Evolutionary conservation across 1,140 invertebrate species (phyloP), one percentile per base, ranked within the genome.

Genomic region (Rhopalosiphum maidis): DNA sequence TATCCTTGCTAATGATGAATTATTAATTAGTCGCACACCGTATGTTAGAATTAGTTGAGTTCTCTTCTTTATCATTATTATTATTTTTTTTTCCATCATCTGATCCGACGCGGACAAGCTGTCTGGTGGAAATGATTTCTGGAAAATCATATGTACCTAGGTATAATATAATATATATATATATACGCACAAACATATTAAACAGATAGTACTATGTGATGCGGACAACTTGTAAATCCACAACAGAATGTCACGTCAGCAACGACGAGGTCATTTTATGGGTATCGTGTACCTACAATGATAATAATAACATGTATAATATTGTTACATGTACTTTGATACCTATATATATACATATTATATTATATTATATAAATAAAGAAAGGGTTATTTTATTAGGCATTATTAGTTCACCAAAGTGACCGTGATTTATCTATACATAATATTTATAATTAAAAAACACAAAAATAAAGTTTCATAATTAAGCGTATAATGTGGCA

Each of bases 1-100:
- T 30, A 68, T 90, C 89, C 54, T 68, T 91, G 48, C 48, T 91
- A 91, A 91, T 91, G 90, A 91, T 91, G 68, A 91, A 91, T 91
- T 91, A 91, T 91, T 91, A 91, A 91, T 91, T 91, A 91, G 43
- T 82, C 90, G 68, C n/a, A n/a, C 48, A 46, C 48, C 48, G 46
- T 89, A 89, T 22, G 87, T 35, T 88, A 35, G 83, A 41, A 85
- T 85, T 85, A 85, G 83, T 43, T 25, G 83, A 85, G 83, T 41
- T 41, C 83, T 41, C 41, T 85, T 85, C 7, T 85, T 25, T 85
- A 85, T 85, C 23, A 85, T 85, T 41, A 85, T 85, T 41, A 41
- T 51, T 88, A 51, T 88, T 88, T 88, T 88, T 88, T 51, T 8
- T 48, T 43, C 18, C 46, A n/a, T 35, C 46, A 77, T 77, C 60